A percentile compares a stretch with the other conserved stretches of the same genome.
Conservation (phyloP, 1,140 invertebrate genomes). For the Zaprionus davidi region DNA sequence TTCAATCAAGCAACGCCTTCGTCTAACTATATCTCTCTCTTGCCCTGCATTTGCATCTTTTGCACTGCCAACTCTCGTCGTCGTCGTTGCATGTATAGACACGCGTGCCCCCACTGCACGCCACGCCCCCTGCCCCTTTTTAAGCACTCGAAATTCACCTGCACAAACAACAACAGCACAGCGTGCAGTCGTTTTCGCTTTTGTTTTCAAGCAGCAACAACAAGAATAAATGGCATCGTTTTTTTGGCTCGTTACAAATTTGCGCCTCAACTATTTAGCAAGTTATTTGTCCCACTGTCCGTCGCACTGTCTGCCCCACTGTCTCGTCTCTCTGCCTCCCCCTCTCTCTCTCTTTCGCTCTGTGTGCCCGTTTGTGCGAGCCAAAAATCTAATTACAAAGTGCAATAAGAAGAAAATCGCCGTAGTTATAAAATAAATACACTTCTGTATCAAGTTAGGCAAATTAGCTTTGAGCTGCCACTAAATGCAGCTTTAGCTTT, state of each 20-base stretch:
- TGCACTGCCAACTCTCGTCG: slow-evolving; percentile 21
- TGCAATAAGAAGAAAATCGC: slow-evolving; percentile 35
- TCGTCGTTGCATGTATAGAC: slow-evolving; percentile 32
- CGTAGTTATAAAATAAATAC: slow-evolving; percentile 19
- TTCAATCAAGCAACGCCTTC: slow-evolving; percentile 48
- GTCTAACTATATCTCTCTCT: slow-evolving; percentile 35
- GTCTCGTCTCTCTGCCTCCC: not conserved
- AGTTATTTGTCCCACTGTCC: slow-evolving; percentile 31
- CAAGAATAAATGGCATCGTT: slow-evolving; percentile 31
- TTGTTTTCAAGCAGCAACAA: slow-evolving; percentile 47
- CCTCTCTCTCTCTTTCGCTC: not conserved
- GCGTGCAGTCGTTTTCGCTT: slow-evolving; percentile 61
- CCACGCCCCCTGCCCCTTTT: not conserved
- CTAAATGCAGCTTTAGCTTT: slow-evolving; percentile 35
- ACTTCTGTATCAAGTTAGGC: slow-evolving; percentile 49
- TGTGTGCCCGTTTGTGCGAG: slow-evolving; percentile 32
- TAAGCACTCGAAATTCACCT: slow-evolving; percentile 45
- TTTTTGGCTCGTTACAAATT: slow-evolving; percentile 54
- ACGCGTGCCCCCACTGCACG: slow-evolving; percentile 12
- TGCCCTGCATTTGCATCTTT: slow-evolving; percentile 51
- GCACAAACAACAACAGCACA: slow-evolving; percentile 34
- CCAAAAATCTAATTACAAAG: slow-evolving; percentile 46
- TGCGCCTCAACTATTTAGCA: slow-evolving; percentile 48
- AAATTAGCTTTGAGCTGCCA: slow-evolving; percentile 41
- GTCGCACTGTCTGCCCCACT: not conserved